Evolutionary conservation across 2,888 invertebrate species (phyloP).

Genomic region (Nomada fabriciana): DNA sequence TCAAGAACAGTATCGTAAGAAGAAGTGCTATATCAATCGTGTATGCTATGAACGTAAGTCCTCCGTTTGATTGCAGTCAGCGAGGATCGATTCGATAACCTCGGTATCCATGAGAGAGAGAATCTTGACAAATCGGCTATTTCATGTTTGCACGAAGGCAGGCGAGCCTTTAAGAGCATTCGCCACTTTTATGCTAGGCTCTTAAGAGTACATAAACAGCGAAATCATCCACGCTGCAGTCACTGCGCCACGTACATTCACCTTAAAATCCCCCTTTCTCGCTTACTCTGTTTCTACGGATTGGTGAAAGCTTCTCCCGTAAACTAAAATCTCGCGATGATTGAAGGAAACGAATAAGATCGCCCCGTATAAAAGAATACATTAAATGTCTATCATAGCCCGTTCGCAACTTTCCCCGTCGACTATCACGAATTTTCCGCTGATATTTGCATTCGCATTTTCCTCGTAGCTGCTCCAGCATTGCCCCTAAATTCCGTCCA

Average conservation of each 20-base stretch:
- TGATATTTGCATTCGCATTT: neutral
- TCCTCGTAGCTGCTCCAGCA: neutral
- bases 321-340: neutral
- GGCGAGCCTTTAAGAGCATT: slow-evolving; percentile 16
- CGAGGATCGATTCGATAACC: slow-evolving; percentile 14
- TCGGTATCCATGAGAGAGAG: slow-evolving; percentile 5
- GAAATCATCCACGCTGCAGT: slow-evolving; percentile 15
- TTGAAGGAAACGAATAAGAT: slow-evolving; percentile 15
- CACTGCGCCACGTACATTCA: slow-evolving; percentile 1
- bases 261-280: slow-evolving; percentile 4
- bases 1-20: too few relatives aligned
- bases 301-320: slow-evolving; percentile 7
- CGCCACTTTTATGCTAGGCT: slow-evolving; percentile 4
- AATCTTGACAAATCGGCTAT: slow-evolving; percentile 25
- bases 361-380: neutral
- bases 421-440: neutral
- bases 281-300: neutral
- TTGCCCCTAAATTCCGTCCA: neutral
- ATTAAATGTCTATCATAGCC: neutral
- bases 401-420: neutral
- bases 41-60: neutral
- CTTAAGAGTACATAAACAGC: slow-evolving; percentile 20
- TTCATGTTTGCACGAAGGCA: neutral
- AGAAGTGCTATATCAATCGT: neutral
- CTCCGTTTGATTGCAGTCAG: neutral